Evolutionary conservation across 2,888 invertebrate species (phyloP).

Genomic region (Leucozona laternaria): DNA sequence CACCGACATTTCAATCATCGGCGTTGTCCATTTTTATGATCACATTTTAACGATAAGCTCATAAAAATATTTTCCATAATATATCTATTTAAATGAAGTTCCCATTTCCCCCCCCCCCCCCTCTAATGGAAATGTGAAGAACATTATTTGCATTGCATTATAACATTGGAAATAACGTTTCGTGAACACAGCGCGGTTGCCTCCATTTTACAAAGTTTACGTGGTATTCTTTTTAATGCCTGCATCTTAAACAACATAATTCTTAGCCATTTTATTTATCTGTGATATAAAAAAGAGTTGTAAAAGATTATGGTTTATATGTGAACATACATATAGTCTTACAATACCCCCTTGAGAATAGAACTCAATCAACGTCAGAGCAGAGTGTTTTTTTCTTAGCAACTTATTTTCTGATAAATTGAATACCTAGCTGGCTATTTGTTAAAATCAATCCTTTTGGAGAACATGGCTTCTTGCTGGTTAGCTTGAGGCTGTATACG

Average conservation of each 20-base stretch:
- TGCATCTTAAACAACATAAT: conserved; percentile 13
- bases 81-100: background rate
- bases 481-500: background rate
- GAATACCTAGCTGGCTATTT: background rate
- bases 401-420: background rate
- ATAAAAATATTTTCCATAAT: conserved; percentile 11
- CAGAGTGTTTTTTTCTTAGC: background rate
- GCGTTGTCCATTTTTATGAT: background rate
- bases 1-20: conserved; percentile 5
- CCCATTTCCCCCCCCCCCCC: too few species aligned
- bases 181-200: background rate
- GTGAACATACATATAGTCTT: background rate
- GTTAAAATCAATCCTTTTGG: background rate
- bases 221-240: background rate
- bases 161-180: background rate
- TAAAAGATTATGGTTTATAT: conserved; percentile 16
- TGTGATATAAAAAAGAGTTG: conserved; percentile 18
- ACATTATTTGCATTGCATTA: background rate
- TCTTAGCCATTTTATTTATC: conserved; percentile 6
- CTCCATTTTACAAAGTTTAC: background rate
- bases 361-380: conserved; percentile 42
- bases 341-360: conserved; percentile 26
- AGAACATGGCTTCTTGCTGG: background rate
- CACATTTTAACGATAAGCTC: conserved; percentile 10
- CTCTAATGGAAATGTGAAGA: background rate